Base-by-base conservation (phyloP, 2,888 invertebrate species). In the Mesoligia furuncula region DNA sequence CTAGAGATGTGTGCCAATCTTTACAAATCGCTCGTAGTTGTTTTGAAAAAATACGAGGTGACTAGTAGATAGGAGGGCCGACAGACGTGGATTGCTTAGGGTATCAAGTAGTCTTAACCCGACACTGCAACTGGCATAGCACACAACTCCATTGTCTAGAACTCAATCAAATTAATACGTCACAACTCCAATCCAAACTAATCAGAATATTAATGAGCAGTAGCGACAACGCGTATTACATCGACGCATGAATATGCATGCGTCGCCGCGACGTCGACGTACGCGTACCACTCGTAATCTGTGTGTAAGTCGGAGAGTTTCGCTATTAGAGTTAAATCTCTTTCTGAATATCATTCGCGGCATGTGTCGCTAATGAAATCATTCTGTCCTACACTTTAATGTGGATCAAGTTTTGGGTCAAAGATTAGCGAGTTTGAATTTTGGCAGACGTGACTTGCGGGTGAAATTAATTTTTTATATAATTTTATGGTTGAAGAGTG, bases 341-440 rank as follows among this genome's bases (percentile, higher is more conserved):
- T 90, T 89, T 90, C 76, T 83, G 90, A 89, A 91, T 90, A 91
- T 90, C 88, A 89, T 91, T 92, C 86, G 87, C 79, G 89, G 90
- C 92, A 92, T 89, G 90, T 91, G 92, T 83, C 89, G 87, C 90
- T 91, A 91, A 92, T 92, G 88, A 90, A 90, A 91, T 92, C 87
- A 91, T 90, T 90, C 88, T 87, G 89, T 89, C 86, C 83, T 85
- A 87, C 86, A 85, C 80, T 85, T 86, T 85, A 86, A 85, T 79
- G 76, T 87, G 85, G 86, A 89, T 87, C 85, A 87, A 89, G 89
- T 88, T 90, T 88, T 80, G 69, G 68, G 80, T n/a, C 88, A 88
- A 75, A 86, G 87, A 89, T 80, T 83, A 85, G 48, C 20, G 61
- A 70, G 15, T 45, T 51, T 42, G 20, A 61, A 13, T 65, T 75